These are phyloP conservation scores for Anarrhichthys ocellatus DNA, from an alignment of 2,113 vertebrate species.

Conservation along the genomic window DNA sequence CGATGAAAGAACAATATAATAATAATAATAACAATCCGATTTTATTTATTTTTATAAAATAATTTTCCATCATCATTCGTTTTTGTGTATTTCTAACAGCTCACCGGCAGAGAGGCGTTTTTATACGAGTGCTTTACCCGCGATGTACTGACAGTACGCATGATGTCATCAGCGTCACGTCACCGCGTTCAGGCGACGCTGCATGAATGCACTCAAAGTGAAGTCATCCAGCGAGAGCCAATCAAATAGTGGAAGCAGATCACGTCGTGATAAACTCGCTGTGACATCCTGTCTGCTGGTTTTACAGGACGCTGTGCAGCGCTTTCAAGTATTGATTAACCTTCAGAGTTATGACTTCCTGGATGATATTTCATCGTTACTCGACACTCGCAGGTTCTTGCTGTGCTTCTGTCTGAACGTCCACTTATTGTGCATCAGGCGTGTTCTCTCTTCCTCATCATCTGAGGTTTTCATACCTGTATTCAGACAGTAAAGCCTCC, in stretches of 20 bases:
- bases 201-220: background rate
- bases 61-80: background rate
- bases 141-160: background rate
- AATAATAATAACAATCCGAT: too few species aligned
- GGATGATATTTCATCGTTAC: background rate
- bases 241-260: background rate
- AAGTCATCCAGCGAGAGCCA: background rate
- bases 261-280: background rate
- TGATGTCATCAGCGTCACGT: constrained; percentile 13
- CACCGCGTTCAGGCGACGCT: background rate
- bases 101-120: background rate
- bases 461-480: background rate
- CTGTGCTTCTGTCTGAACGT: background rate
- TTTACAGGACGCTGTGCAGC: background rate
- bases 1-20: too few species aligned
- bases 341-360: background rate
- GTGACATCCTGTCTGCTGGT: background rate
- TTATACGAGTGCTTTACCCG: background rate
- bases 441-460: background rate
- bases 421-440: background rate
- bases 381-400: background rate
- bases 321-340: background rate
- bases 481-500: background rate
- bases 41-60: too few species aligned
- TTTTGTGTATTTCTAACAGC: constrained; percentile 1